phyloP scores from a whole-genome alignment of 1,140 invertebrate genomes.

The Nasonia vitripennis region DNA sequence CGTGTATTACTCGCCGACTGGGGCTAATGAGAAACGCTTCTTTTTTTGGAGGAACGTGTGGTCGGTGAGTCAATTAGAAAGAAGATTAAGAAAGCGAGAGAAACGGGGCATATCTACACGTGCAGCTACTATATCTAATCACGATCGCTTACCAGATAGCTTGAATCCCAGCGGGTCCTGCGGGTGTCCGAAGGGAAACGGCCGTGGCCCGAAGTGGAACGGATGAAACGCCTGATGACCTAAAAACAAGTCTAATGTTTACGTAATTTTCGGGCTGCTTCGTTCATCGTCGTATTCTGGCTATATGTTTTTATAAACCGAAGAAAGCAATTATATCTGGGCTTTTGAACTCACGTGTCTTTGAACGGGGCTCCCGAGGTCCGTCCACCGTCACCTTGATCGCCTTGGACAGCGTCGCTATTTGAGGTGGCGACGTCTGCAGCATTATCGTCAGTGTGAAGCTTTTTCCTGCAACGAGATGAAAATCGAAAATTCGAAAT shows the following conservation, averaged over 20 bases:
- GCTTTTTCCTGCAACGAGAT: slow-evolving; percentile 88
- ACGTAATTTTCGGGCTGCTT: slow-evolving; percentile 11
- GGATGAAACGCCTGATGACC: slow-evolving; percentile 90
- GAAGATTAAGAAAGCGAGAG: background rate
- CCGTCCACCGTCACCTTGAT: slow-evolving; percentile 99
- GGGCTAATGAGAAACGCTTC: background rate
- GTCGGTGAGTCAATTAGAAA: slow-evolving; percentile 42
- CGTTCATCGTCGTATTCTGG: background rate
- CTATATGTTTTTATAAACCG: background rate
- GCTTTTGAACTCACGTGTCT: slow-evolving; percentile 81
- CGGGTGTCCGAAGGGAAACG: slow-evolving; percentile 86
- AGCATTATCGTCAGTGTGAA: slow-evolving; percentile 97
- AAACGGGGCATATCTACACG: background rate
- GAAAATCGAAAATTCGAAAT: background rate
- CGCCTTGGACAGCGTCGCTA: slow-evolving; percentile 94
- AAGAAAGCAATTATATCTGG: background rate
- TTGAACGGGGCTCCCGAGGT: slow-evolving; percentile 95
- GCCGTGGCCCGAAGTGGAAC: slow-evolving; percentile 87
- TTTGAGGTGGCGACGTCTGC: slow-evolving; percentile 92
- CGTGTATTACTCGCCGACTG: background rate
- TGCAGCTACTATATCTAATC: slow-evolving; percentile 46
- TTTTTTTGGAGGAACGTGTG: slow-evolving; percentile 8
- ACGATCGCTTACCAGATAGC: slow-evolving; percentile 82
- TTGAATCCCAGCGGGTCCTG: slow-evolving; percentile 89
- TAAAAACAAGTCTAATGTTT: slow-evolving; percentile 64